These are phyloP conservation scores for Scolanthus callimorphus DNA, from an alignment of 92 coral and sea anemone genomes.

Conservation along the genomic window DNA sequence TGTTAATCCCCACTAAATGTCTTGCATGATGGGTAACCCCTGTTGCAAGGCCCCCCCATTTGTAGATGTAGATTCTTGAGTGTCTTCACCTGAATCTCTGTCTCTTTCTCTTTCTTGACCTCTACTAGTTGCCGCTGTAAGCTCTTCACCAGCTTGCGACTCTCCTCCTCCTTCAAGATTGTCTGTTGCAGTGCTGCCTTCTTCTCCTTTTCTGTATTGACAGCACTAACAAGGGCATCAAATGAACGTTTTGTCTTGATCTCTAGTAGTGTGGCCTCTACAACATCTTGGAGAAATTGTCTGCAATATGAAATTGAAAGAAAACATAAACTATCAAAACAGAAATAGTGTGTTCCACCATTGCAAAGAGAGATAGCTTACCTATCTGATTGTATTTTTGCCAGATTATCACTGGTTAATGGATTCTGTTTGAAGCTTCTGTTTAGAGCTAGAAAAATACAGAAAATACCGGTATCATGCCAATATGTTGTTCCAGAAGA, in stretches of 20 bases:
- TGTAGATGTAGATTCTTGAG: too few species aligned
- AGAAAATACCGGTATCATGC: too few species aligned
- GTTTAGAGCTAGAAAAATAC: conserved; percentile 72
- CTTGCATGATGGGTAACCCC: too few species aligned
- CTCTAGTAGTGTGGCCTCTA: conserved; percentile 84
- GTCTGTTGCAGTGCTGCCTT: conserved; percentile 95
- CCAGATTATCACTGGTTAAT: conserved; percentile 82
- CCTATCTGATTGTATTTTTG: conserved; percentile 98
- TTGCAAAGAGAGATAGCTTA: conserved; percentile 13
- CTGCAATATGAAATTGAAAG: conserved; percentile 24
- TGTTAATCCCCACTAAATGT: too few species aligned
- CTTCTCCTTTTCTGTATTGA: conserved; percentile 84
- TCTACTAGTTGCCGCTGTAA: conserved; percentile 90
- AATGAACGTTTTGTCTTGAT: conserved; percentile 56
- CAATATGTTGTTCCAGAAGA: too few species aligned
- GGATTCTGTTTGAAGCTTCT: conserved; percentile 97
- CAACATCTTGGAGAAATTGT: conserved; percentile 90
- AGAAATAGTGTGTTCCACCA: too few species aligned
- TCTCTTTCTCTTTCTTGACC: conserved; percentile 95
- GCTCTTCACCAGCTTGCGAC: conserved; percentile 88
- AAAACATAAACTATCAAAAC: not conserved
- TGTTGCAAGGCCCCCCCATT: too few species aligned
- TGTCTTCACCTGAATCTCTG: conserved; percentile 98
- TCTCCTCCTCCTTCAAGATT: conserved; percentile 99
- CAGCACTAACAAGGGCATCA: conserved; percentile 80